A percentile compares a stretch with the other conserved stretches of the same genome.
phyloP scores from a whole-genome alignment of 2,888 invertebrate species.

The Pachydiplax longipennis region DNA sequence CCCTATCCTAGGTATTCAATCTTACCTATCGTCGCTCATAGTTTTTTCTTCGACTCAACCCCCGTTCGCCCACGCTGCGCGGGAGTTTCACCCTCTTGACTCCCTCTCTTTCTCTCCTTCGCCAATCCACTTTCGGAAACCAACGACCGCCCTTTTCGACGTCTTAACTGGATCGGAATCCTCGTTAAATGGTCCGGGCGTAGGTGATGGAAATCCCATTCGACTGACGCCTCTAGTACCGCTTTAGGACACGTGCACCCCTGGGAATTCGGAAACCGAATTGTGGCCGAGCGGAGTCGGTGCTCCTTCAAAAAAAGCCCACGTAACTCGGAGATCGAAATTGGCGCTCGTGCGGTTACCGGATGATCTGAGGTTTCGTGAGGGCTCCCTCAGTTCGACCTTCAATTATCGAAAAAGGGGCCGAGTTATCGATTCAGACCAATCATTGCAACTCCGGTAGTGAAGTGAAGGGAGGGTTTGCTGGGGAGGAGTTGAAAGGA shows the following conservation, averaged over 20 bases:
- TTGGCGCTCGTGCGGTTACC: not conserved
- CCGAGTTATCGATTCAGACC: not conserved
- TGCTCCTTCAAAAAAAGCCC: not conserved
- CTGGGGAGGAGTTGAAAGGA: too few relatives aligned
- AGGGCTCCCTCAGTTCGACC: not conserved
- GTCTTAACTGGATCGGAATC: constrained; percentile 11
- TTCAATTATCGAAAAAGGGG: not conserved
- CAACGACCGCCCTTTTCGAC: not conserved
- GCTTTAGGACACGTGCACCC: not conserved
- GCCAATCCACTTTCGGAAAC: constrained; percentile 1
- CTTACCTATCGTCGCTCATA: not conserved
- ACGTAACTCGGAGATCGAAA: not conserved
- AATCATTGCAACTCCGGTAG: not conserved
- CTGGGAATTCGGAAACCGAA: constrained; percentile 4
- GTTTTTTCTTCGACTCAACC: not conserved
- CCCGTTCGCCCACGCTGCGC: not conserved
- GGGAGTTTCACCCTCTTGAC: not conserved
- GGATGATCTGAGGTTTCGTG: not conserved
- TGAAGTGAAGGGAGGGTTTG: too few relatives aligned
- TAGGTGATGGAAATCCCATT: constrained; percentile 28
- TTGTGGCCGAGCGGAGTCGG: not conserved
- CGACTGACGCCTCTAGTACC: not conserved
- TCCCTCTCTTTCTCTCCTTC: not conserved
- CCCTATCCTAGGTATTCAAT: not conserved
- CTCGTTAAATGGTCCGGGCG: constrained; percentile 3